Evolutionary conservation across 2,113 vertebrate species (phyloP).

Genomic region (Marmota monax): DNA sequence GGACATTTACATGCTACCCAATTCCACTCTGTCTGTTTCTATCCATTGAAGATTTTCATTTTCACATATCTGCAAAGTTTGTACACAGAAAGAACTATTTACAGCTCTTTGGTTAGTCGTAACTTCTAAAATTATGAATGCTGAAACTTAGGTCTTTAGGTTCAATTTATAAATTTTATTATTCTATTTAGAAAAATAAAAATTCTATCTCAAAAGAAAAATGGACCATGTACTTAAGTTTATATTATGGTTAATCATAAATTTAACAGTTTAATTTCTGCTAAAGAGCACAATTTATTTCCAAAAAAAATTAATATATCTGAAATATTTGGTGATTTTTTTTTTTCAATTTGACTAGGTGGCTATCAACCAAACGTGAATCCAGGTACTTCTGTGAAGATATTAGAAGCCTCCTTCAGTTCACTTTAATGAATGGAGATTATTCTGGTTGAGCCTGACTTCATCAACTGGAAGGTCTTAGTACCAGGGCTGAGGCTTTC

Average conservation of each 20-base stretch:
- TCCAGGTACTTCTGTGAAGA: background rate
- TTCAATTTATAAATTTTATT: background rate
- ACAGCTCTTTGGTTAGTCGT: background rate
- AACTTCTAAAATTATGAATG: background rate
- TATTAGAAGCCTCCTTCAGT: background rate
- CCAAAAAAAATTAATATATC: conserved; percentile 32
- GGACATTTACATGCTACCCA: too few species aligned
- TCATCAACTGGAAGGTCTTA: background rate
- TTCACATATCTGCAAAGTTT: background rate
- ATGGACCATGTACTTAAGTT: background rate
- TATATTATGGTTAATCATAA: conserved; percentile 5
- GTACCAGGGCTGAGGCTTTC: background rate
- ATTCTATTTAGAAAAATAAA: conserved; percentile 41
- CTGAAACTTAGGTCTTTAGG: background rate
- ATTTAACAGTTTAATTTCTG: background rate
- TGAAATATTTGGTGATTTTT: background rate
- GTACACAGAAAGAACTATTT: background rate
- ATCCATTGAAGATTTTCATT: background rate
- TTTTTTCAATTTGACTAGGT: background rate
- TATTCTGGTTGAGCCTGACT: conserved; percentile 8
- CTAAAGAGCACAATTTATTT: background rate
- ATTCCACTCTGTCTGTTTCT: background rate
- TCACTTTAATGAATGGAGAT: conserved; percentile 24
- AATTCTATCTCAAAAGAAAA: conserved; percentile 47
- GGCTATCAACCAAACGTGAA: background rate